These are phyloP conservation scores for Magallana angulata DNA, from an alignment of 1,140 invertebrate genomes.

Conservation along the genomic window DNA sequence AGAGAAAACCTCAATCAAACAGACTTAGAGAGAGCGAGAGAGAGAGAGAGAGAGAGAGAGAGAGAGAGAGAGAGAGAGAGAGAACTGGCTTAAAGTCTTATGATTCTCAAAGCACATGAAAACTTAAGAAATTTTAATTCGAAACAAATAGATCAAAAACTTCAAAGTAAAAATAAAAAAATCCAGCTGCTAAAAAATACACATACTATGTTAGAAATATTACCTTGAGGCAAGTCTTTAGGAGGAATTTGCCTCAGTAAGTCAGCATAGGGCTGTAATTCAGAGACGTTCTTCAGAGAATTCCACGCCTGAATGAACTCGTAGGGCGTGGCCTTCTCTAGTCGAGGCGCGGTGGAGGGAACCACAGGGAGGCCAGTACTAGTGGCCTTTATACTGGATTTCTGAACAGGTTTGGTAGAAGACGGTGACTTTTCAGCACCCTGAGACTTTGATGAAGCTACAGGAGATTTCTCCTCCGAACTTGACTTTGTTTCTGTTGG, in stretches of 20 bases:
- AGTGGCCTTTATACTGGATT: constrained; percentile 53
- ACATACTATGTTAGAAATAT: neutral
- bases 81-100: too few relatives aligned
- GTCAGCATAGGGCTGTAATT: constrained; percentile 71
- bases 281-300: constrained; percentile 69
- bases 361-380: constrained; percentile 62
- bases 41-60: too few relatives aligned
- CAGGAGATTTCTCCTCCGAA: neutral
- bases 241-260: constrained; percentile 74
- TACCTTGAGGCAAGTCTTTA: constrained; percentile 73
- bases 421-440: neutral
- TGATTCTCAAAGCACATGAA: too few relatives aligned
- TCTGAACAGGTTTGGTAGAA: neutral
- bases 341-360: constrained; percentile 62
- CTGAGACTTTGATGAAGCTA: neutral
- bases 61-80: too few relatives aligned
- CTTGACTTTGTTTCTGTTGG: neutral
- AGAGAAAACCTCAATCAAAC: too few relatives aligned
- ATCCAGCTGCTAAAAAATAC: too few relatives aligned
- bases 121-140: too few relatives aligned
- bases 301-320: constrained; percentile 78
- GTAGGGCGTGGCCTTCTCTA: constrained; percentile 76
- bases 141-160: too few relatives aligned
- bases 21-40: too few relatives aligned
- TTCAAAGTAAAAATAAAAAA: too few relatives aligned